phyloP scores from a whole-genome alignment of 2,888 invertebrate species.

The Nineta flava region DNA sequence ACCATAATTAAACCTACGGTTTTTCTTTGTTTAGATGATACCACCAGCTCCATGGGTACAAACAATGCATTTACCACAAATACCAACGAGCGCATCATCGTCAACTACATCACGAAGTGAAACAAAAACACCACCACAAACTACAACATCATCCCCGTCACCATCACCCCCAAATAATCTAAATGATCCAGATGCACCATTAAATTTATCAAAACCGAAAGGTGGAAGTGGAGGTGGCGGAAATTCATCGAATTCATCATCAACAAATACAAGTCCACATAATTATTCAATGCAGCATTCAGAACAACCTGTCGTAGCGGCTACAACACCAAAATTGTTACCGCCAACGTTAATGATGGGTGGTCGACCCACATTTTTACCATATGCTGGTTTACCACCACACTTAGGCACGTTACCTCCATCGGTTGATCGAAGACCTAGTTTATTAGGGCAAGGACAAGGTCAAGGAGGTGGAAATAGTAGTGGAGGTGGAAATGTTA shows the following conservation, averaged over 20 bases:
- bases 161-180: slow-evolving; percentile 23
- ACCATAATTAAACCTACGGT: too few relatives aligned
- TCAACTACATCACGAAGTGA: slow-evolving; percentile 18
- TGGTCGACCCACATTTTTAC: slow-evolving; percentile 39
- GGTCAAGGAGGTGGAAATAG: not conserved
- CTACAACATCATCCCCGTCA: slow-evolving; percentile 14
- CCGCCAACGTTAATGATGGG: slow-evolving; percentile 43
- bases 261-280: slow-evolving; percentile 35
- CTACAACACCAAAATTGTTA: slow-evolving; percentile 38
- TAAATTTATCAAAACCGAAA: slow-evolving; percentile 81
- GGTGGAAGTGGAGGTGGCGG: slow-evolving; percentile 36
- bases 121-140: slow-evolving; percentile 19
- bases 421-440: slow-evolving; percentile 16
- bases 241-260: slow-evolving; percentile 21
- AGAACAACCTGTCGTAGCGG: slow-evolving; percentile 36
- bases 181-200: slow-evolving; percentile 63
- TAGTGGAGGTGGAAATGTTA: not conserved
- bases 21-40: slow-evolving; percentile 29
- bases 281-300: slow-evolving; percentile 2
- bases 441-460: not conserved
- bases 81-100: slow-evolving; percentile 32
- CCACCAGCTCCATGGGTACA: slow-evolving; percentile 16
- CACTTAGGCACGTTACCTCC: slow-evolving; percentile 35
- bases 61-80: slow-evolving; percentile 56
- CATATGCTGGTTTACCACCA: slow-evolving; percentile 43